These are phyloP conservation scores for Dione vanillae DNA, from an alignment of 2,888 invertebrate species.

Conservation along the genomic window DNA sequence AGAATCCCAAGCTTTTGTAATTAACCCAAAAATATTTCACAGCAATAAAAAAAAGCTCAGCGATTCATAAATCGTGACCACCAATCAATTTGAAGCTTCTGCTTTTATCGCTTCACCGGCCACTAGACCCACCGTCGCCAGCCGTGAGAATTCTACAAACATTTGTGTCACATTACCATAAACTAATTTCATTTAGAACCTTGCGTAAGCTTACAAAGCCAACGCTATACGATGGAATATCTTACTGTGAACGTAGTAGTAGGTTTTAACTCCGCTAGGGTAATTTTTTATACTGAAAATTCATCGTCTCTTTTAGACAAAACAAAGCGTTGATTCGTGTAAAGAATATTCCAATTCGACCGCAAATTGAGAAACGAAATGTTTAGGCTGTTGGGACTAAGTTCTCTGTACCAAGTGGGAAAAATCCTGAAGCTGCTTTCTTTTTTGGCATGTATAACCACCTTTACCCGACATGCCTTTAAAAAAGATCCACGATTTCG, in stretches of 20 bases:
- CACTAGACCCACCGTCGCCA: slow-evolving; percentile 77
- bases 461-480: slow-evolving; percentile 44
- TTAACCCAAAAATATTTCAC: slow-evolving; percentile 34
- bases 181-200: slow-evolving; percentile 56
- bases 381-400: too few relatives aligned
- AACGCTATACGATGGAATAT: too few relatives aligned
- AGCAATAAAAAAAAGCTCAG: slow-evolving; percentile 30
- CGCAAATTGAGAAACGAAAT: neutral
- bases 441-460: slow-evolving; percentile 44
- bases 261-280: too few relatives aligned
- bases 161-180: slow-evolving; percentile 69
- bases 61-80: slow-evolving; percentile 43
- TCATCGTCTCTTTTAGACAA: too few relatives aligned
- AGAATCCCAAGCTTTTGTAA: slow-evolving; percentile 2
- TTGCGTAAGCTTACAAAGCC: neutral
- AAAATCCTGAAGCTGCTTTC: slow-evolving; percentile 38
- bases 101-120: slow-evolving; percentile 56
- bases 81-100: slow-evolving; percentile 45
- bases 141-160: slow-evolving; percentile 72
- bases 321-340: too few relatives aligned
- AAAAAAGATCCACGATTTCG: slow-evolving; percentile 46
- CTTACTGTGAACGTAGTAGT: too few relatives aligned
- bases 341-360: too few relatives aligned
- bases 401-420: too few relatives aligned
- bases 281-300: too few relatives aligned